phyloP scores from a whole-genome alignment of 2,888 invertebrate species.

The Ptychoptera albimana region DNA sequence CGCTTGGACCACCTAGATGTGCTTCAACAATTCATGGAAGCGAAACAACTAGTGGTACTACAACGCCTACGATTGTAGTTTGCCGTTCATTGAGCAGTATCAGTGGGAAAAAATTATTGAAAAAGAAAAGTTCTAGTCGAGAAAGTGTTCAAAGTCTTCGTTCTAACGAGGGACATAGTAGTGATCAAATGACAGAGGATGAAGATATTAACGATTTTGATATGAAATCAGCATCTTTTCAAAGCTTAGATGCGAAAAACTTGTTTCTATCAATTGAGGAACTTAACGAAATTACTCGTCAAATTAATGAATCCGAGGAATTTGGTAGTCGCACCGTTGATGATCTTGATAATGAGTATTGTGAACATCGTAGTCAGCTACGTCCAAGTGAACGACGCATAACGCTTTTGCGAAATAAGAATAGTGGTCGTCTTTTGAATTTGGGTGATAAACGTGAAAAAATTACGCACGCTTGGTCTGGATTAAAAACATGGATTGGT shows the following conservation, averaged over 20 bases:
- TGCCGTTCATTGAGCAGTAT: too few species aligned
- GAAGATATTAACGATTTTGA: constrained; percentile 19
- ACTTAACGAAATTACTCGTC: constrained; percentile 27
- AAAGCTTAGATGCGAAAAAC: constrained; percentile 26
- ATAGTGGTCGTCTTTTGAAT: constrained; percentile 20
- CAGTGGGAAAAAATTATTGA: too few species aligned
- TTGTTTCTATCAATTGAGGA: constrained; percentile 30
- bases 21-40: too few species aligned
- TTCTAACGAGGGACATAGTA: too few species aligned
- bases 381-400: constrained; percentile 27
- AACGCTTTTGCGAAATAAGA: constrained; percentile 28
- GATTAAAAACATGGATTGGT: constrained; percentile 28
- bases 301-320: constrained; percentile 28
- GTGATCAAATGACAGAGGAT: too few species aligned
- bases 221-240: constrained; percentile 28
- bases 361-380: constrained; percentile 27
- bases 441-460: constrained; percentile 28
- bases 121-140: constrained; percentile 16
- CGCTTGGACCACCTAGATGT: constrained; percentile 11
- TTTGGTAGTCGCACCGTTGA: constrained; percentile 16
- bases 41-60: too few species aligned
- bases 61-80: too few species aligned
- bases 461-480: constrained; percentile 27
- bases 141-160: constrained; percentile 14
- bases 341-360: constrained; percentile 28